Evolutionary conservation across 2,797 vertebrate species (phyloP).

Genomic region (Sebastes iracundus): DNA sequence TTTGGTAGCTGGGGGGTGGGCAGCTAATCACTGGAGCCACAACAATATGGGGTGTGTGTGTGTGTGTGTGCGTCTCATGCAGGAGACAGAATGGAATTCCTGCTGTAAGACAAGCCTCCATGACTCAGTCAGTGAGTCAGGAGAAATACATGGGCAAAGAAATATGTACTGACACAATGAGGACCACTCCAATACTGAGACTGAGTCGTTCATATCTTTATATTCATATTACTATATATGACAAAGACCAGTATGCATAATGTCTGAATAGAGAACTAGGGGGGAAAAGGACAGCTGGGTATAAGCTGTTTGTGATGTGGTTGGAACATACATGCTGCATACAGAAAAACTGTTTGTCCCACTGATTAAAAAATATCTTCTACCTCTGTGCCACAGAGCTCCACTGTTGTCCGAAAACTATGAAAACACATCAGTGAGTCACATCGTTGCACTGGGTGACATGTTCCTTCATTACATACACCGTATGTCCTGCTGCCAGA

Average conservation of each 20-base stretch:
- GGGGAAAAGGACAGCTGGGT: not conserved
- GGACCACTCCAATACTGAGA: not conserved
- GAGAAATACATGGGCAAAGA: not conserved
- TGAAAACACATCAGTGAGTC: not conserved
- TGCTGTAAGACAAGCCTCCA: conserved; percentile 12
- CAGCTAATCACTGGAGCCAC: not conserved
- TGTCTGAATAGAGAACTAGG: not conserved
- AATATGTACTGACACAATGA: conserved; percentile 4
- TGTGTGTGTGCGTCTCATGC: not conserved
- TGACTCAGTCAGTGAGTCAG: conserved; percentile 57
- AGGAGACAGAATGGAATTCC: conserved; percentile 51
- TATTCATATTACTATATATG: not conserved
- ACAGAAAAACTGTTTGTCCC: not conserved
- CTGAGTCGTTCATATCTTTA: not conserved
- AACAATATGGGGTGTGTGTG: not conserved
- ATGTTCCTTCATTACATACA: not conserved
- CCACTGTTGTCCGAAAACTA: not conserved
- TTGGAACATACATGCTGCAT: not conserved
- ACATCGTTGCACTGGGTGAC: too few relatives aligned
- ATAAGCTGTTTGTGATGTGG: not conserved
- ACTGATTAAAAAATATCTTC: not conserved
- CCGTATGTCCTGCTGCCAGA: not conserved
- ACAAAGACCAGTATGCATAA: not conserved
- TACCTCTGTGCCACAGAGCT: not conserved
- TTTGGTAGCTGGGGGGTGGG: not conserved